phyloP scores from a whole-genome alignment of 2,888 invertebrate genomes.

The Platycheirus albimanus region DNA sequence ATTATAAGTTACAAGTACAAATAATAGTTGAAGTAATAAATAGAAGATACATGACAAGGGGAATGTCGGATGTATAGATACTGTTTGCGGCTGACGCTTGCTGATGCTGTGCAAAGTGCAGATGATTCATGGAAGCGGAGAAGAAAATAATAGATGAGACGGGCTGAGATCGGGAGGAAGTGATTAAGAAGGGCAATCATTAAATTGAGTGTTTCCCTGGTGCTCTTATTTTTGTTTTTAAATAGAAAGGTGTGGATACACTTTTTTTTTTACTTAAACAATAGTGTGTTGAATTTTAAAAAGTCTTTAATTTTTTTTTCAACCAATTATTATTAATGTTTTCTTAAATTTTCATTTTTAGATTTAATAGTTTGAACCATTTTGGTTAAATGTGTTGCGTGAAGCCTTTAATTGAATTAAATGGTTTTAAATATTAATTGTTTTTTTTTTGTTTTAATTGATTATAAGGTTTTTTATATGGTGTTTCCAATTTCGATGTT shows the following conservation, averaged over 20 bases:
- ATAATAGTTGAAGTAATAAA: no score
- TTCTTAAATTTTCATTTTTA: background rate
- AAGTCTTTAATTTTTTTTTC: background rate
- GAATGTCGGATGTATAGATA: constrained; percentile 29
- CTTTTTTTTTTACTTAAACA: background rate
- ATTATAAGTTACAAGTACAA: constrained; percentile 24
- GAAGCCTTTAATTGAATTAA: no score
- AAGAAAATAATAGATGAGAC: background rate
- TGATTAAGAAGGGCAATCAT: constrained; percentile 21
- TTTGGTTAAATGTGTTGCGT: no score
- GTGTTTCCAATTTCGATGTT: no score
- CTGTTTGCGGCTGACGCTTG: constrained; percentile 6
- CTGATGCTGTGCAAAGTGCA: no score
- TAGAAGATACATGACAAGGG: constrained; percentile 18
- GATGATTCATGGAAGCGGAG: constrained; percentile 17
- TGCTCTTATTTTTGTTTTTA: no score
- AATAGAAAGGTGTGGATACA: constrained; percentile 26
- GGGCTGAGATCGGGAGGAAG: background rate
- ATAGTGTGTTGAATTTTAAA: background rate
- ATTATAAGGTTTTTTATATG: no score
- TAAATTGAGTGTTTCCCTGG: constrained; percentile 10
- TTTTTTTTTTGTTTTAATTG: no score
- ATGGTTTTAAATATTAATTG: no score
- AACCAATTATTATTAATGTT: background rate
- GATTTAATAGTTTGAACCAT: background rate